A percentile compares a stretch with the other conserved stretches of the same genome.
These are phyloP conservation scores for Tenodera sinensis DNA, from an alignment of 2,888 invertebrate genomes.

Conservation along the genomic window DNA sequence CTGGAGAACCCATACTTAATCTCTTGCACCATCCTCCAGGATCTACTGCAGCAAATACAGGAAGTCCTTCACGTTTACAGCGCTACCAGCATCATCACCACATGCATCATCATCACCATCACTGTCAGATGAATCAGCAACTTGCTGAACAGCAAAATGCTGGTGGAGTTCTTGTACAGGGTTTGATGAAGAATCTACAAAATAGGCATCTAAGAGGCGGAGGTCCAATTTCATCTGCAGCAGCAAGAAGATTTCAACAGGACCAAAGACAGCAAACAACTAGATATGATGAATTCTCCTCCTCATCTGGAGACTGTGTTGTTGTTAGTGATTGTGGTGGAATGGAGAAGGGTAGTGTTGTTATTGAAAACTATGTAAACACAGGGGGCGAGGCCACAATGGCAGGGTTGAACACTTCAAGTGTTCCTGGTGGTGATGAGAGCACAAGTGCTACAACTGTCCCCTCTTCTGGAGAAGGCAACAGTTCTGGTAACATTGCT, in stretches of 20 bases:
- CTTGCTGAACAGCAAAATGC: background rate
- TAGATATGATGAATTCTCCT: conserved; percentile 22
- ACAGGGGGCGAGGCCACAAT: conserved; percentile 24
- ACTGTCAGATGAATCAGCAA: conserved; percentile 12
- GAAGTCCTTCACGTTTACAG: conserved; percentile 9
- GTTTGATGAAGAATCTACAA: conserved; percentile 6
- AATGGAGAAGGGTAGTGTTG: conserved; percentile 3
- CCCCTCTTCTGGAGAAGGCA: background rate
- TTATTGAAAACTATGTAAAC: conserved; percentile 28
- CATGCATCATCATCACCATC: conserved; percentile 25
- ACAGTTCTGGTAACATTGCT: background rate
- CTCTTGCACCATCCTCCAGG: conserved; percentile 4
- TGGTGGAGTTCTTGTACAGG: background rate
- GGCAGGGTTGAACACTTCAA: conserved; percentile 14
- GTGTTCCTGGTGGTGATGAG: background rate
- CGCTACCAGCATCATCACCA: conserved; percentile 21
- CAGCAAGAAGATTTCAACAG: background rate
- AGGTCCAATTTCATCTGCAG: background rate
- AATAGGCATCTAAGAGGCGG: background rate
- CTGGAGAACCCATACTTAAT: conserved; percentile 18
- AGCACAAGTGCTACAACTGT: background rate
- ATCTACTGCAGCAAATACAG: background rate
- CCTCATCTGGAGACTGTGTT: conserved; percentile 13
- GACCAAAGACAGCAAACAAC: background rate
- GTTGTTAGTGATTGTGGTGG: background rate